These are phyloP conservation scores for Notarius quadriscutis DNA, from an alignment of 2,113 vertebrate species.

Conservation along the genomic window DNA sequence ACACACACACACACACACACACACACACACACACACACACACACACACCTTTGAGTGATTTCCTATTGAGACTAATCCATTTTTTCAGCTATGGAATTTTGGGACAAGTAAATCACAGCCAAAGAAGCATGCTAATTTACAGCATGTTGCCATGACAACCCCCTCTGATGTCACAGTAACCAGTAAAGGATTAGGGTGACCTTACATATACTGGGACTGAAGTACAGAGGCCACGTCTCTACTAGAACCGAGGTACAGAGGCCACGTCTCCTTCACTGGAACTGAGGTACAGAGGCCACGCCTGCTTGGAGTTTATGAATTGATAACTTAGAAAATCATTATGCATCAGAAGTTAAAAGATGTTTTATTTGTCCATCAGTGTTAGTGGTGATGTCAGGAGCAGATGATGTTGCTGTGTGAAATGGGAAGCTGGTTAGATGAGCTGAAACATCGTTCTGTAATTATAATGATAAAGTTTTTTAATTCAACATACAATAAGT, in stretches of 20 bases:
- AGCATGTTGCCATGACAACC: neutral
- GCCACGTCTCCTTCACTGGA: too few species aligned
- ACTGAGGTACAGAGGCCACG: neutral
- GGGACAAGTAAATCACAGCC: constrained; percentile 3
- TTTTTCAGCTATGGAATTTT: neutral
- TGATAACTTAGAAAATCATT: too few species aligned
- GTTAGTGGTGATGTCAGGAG: too few species aligned
- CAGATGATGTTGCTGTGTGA: too few species aligned
- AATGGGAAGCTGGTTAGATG: too few species aligned
- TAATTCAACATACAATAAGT: too few species aligned
- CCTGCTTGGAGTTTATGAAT: too few species aligned
- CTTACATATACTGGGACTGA: neutral
- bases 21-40: neutral
- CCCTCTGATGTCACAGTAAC: neutral
- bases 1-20: constrained; percentile 1
- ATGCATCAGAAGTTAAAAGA: too few species aligned
- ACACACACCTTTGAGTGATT: neutral
- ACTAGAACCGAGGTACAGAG: neutral
- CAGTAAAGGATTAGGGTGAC: neutral
- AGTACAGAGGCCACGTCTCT: neutral
- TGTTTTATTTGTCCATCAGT: too few species aligned
- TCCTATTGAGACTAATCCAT: constrained; percentile 8
- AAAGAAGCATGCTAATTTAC: neutral
- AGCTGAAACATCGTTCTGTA: too few species aligned
- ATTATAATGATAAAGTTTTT: too few species aligned